A percentile compares a stretch with the other conserved stretches of the same genome.
These are phyloP conservation scores for Epinotia demarniana DNA, from an alignment of 2,888 invertebrate species.

Conservation along the genomic window DNA sequence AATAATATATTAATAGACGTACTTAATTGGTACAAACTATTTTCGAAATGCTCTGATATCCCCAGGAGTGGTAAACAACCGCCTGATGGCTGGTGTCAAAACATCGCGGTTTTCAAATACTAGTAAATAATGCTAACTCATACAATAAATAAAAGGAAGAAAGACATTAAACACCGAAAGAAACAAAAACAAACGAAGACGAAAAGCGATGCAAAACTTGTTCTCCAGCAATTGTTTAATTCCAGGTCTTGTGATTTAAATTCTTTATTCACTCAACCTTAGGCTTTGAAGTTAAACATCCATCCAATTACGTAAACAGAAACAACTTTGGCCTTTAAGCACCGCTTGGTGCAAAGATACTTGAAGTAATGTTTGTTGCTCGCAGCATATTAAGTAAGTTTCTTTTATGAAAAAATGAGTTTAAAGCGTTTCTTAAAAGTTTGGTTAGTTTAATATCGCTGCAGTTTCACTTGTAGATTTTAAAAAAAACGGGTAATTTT, in stretches of 20 bases:
- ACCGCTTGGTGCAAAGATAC: not conserved
- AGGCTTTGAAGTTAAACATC: not conserved
- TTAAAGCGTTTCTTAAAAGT: not conserved
- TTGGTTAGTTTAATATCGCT: not conserved
- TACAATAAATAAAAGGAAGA: no score
- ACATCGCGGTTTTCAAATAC: no score
- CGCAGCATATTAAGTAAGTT: not conserved
- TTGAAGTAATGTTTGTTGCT: not conserved
- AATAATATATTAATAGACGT: no score
- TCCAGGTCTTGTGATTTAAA: not conserved
- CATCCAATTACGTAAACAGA: not conserved
- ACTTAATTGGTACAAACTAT: no score
- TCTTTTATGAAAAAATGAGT: not conserved
- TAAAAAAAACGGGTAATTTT: not conserved
- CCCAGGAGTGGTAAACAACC: no score
- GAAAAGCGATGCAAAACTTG: no score
- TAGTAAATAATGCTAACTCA: no score
- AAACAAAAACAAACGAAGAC: no score
- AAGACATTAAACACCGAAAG: no score
- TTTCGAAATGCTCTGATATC: no score
- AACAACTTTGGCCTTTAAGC: not conserved
- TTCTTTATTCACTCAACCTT: not conserved
- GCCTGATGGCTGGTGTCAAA: no score
- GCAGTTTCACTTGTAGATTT: not conserved
- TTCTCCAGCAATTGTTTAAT: not conserved